Evolutionary conservation across 2,888 invertebrate species (phyloP).

Genomic region (Pteria penguin): DNA sequence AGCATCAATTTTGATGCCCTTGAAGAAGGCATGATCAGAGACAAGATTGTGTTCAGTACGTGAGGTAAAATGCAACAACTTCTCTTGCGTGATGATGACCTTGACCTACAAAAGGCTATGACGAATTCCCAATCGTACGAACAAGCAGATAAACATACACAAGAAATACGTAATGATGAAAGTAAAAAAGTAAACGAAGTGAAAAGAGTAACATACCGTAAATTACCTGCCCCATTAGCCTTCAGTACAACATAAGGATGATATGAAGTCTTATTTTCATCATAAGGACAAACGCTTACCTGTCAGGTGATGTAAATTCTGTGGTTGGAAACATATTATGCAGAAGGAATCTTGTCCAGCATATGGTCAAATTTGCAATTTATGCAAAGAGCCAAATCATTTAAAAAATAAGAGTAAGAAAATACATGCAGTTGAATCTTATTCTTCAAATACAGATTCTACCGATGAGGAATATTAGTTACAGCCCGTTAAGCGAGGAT

Average conservation of each 20-base stretch:
- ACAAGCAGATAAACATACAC: slow-evolving; percentile 27
- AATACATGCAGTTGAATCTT: too few species aligned
- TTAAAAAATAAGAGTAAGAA: too few species aligned
- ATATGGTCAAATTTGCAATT: slow-evolving; percentile 46
- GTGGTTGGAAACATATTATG: slow-evolving; percentile 42
- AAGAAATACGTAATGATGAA: too few species aligned
- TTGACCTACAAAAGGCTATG: slow-evolving; percentile 29
- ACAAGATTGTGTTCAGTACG: slow-evolving; percentile 45
- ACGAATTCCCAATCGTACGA: slow-evolving; percentile 40
- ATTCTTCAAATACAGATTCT: too few species aligned
- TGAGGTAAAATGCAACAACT: slow-evolving; percentile 37
- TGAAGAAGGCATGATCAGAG: slow-evolving; percentile 45
- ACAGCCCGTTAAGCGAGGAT: too few species aligned
- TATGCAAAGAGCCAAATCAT: slow-evolving; percentile 48
- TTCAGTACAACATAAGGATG: too few species aligned
- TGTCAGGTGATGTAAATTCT: slow-evolving; percentile 41
- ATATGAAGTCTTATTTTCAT: too few species aligned
- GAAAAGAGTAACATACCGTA: too few species aligned
- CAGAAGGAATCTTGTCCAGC: slow-evolving; percentile 49
- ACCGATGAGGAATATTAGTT: too few species aligned
- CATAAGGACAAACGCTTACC: too few species aligned
- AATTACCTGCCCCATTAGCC: too few species aligned
- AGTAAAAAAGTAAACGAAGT: too few species aligned
- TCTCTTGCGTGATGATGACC: slow-evolving; percentile 45
- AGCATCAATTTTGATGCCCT: slow-evolving; percentile 36